These are phyloP conservation scores for Bagarius yarrelli DNA, from an alignment of 2,113 vertebrate species.

Conservation along the genomic window DNA sequence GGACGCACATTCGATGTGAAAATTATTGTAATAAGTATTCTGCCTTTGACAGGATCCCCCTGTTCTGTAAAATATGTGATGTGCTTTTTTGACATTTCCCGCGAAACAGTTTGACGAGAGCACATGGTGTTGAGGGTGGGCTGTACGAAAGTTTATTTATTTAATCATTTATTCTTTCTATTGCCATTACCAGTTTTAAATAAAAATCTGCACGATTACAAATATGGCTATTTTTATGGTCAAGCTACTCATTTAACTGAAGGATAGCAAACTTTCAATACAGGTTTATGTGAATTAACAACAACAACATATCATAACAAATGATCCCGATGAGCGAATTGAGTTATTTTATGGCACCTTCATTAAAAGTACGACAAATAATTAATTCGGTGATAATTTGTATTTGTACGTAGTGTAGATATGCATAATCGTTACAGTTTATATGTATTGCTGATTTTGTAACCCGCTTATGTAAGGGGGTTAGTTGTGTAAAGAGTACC, in stretches of 20 bases:
- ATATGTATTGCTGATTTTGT: too few relatives aligned
- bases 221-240: too few relatives aligned
- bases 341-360: neutral
- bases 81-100: conserved; percentile 53
- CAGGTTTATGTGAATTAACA: neutral
- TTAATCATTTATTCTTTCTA: neutral
- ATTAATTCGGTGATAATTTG: neutral
- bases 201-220: neutral
- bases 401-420: neutral
- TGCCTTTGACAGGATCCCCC: neutral
- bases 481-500: too few relatives aligned
- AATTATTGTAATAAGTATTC: neutral
- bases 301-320: neutral
- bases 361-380: neutral
- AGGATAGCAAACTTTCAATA: neutral
- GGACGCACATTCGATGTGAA: neutral
- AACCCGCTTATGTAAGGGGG: too few relatives aligned
- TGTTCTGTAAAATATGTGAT: neutral
- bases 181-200: neutral
- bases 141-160: neutral
- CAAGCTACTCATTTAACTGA: neutral
- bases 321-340: neutral
- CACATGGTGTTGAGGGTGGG: neutral
- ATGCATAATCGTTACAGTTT: too few relatives aligned
- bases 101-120: conserved; percentile 45